Base-by-base conservation (phyloP, 1,140 invertebrate genomes). In the Trichogramma pretiosum region DNA sequence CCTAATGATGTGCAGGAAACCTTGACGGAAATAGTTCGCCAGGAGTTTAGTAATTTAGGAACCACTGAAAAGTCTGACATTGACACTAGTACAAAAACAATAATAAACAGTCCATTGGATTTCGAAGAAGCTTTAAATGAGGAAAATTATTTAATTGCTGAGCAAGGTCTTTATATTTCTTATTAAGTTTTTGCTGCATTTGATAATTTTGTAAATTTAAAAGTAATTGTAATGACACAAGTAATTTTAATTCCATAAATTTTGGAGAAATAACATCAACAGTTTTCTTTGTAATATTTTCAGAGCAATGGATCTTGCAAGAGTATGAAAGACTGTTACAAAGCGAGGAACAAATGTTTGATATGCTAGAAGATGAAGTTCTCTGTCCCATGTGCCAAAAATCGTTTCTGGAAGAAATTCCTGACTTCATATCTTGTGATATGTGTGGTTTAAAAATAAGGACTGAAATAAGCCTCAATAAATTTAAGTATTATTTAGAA, bases 281-380 rank as follows among this genome's bases (percentile, higher is more conserved):
- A 34, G 9, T 14, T 41, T 26, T 28, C 2, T 16, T 41, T 41
- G 8, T 7, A 43, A 18, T 54, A 33, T 46, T 54, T 58, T 8
- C 35, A 69, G 68, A 70, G 56, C 47, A 63, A 55, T 71, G 66
- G 68, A 61, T 72, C 21, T 16, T 67, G 4, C 21, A 57, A 48
- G 68, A 72, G 48, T 72, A 69, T 39, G 64, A 71, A 19, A 62
- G 40, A 49, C 43, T 67, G 32, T 34, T 59, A 9, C 41, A 54
- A 10, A 54, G 60, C 2, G 68, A 72, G 45, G 51, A 62, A 13
- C 38, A 62, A 28, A 55, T 60, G 30, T 44, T 62, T 17, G 38
- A 53, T 18, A 50, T 53, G 9, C 8, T 32, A 2, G 28, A 49
- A n/a, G 40, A 49, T 26, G 36, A 56, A 33, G 54, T 65, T 2